phyloP scores from a whole-genome alignment of 2,888 invertebrate species.

The Sinotaia quadrata region DNA sequence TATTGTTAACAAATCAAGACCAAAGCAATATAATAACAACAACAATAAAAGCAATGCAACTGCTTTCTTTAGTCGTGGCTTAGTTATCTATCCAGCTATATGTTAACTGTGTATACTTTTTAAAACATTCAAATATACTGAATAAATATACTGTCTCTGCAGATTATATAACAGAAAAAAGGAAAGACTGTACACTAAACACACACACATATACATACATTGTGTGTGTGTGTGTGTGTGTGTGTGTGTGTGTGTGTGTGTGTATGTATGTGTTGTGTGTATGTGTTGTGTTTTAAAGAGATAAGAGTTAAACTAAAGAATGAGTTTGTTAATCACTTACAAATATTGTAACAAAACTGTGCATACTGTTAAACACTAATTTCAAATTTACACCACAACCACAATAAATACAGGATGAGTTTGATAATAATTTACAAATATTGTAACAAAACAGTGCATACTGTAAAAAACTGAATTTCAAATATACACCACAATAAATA shows the following conservation, averaged over 20 bases:
- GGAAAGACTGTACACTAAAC: neutral
- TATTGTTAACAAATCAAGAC: too few species aligned
- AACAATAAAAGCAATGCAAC: too few species aligned
- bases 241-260: neutral
- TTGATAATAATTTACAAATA: too few species aligned
- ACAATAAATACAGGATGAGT: too few species aligned
- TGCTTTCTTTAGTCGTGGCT: too few species aligned
- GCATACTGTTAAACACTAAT: neutral
- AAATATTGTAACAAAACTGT: neutral
- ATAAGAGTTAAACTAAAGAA: neutral
- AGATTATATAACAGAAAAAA: neutral
- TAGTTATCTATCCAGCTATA: too few species aligned
- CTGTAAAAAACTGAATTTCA: too few species aligned
- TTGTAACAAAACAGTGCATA: too few species aligned
- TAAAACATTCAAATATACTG: neutral
- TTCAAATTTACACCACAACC: neutral
- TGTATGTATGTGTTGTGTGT: neutral
- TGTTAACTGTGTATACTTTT: slow-evolving; percentile 76
- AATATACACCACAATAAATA: too few species aligned
- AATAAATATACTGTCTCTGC: neutral
- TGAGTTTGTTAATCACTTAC: neutral
- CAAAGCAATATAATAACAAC: too few species aligned
- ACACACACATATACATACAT: neutral
- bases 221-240: neutral
- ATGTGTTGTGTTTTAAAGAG: neutral